Evolutionary conservation across 2,113 vertebrate genomes (phyloP).

Genomic region (Clarias batrachus): DNA sequence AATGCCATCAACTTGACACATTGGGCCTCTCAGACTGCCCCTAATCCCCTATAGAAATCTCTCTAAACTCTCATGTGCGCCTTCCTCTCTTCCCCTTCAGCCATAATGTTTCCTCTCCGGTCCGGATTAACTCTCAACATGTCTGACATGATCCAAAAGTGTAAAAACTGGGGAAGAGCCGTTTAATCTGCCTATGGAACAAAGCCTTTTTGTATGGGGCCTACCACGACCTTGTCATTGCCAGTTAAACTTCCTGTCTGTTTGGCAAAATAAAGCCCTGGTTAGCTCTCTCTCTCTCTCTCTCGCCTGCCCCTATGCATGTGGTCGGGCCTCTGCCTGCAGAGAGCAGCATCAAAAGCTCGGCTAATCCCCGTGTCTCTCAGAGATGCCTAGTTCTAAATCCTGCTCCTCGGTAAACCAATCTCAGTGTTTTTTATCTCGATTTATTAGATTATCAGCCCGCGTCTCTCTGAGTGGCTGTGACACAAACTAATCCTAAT

Average conservation of each 20-base stretch:
- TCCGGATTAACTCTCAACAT: constrained; percentile 88
- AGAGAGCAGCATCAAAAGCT: constrained; percentile 71
- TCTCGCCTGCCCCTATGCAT: constrained; percentile 61
- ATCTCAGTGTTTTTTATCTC: constrained; percentile 83
- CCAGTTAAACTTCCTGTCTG: constrained; percentile 89
- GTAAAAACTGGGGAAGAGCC: constrained; percentile 89
- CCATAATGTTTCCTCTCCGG: constrained; percentile 66
- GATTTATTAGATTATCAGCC: constrained; percentile 85
- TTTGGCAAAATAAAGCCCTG: constrained; percentile 76
- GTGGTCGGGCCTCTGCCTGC: constrained; percentile 58
- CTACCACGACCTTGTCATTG: constrained; percentile 95
- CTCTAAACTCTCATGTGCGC: not conserved
- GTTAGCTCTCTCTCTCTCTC: constrained; percentile 58
- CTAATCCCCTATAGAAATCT: not conserved
- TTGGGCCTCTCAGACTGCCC: not conserved
- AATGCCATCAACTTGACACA: not conserved
- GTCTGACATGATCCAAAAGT: constrained; percentile 93
- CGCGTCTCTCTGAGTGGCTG: constrained; percentile 72
- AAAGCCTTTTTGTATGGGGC: constrained; percentile 83
- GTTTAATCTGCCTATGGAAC: constrained; percentile 94
- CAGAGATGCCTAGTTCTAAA: constrained; percentile 78
- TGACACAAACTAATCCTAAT: constrained; percentile 83
- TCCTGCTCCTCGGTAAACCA: constrained; percentile 84
- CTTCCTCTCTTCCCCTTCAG: not conserved
- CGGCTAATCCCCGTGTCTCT: constrained; percentile 82